Conservation (phyloP, 2,113 vertebrate species). For the Brienomyrus brachyistius region DNA sequence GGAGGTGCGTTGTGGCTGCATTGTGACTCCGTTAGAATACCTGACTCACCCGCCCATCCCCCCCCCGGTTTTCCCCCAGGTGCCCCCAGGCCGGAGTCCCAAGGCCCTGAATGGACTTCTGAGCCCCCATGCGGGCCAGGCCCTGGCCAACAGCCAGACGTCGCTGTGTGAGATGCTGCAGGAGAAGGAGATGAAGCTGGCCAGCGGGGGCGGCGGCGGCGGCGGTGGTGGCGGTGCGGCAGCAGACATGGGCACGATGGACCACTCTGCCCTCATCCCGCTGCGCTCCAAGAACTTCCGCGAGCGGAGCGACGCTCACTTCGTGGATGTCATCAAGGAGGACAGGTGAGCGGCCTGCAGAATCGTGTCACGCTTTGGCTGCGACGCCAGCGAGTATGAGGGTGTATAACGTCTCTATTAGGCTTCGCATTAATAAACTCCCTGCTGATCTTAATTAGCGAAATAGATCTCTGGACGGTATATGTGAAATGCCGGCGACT, state of each 20-base stretch:
- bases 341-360: constrained; percentile 71
- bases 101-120: constrained; percentile 85
- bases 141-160: constrained; percentile 84
- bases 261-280: constrained; percentile 86
- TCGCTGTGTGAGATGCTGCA: constrained; percentile 92
- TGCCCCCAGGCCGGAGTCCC: constrained; percentile 58
- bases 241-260: constrained; percentile 62
- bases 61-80: constrained; percentile 38
- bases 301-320: constrained; percentile 93
- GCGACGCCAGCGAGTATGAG: neutral
- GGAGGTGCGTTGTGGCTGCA: constrained; percentile 49
- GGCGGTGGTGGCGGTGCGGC: constrained; percentile 49
- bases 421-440: neutral
- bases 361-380: neutral
- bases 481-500: neutral
- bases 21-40: neutral
- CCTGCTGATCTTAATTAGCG: neutral
- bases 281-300: constrained; percentile 87
- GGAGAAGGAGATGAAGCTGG: constrained; percentile 68
- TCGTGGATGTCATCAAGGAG: constrained; percentile 97
- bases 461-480: neutral
- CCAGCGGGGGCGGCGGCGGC: neutral
- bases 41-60: neutral
- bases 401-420: neutral
- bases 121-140: constrained; percentile 75